Evolutionary conservation across 2,113 vertebrate genomes (phyloP), one percentile per base, ranked within the genome.

Genomic region (Lampris incognitus): DNA sequence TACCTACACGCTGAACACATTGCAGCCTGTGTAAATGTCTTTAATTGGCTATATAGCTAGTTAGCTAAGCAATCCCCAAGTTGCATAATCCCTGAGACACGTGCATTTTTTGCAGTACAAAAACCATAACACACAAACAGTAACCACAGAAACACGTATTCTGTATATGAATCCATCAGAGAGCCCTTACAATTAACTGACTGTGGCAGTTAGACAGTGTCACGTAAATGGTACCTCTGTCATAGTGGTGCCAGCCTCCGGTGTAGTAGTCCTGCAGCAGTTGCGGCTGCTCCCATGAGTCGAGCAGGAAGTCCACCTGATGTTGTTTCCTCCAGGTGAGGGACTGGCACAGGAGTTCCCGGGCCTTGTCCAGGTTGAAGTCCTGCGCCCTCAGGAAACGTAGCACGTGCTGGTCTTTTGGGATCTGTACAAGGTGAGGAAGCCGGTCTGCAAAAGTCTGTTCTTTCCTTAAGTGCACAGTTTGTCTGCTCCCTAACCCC

Each of bases 171-270:
- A 24, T 24, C 24, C 24, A 24, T 24, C 24, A 24, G 24, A 24
- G 24, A 24, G 24, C 24, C 24, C 24, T 24, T 24, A 24, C 24
- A 24, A 24, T 24, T 24, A 24, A 24, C 24, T 24, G 24, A 24
- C 24, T 24, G 24, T 24, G n/a, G 13, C 1, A n/a, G 50, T 11
- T 2, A 5, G 36, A 9, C 5, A 3, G 59, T 13, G 13, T 10
- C 1, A 8, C 11, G 46, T 54, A 4, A 1, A 9, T 44, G 1
- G 62, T 89, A 97, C 97, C 98, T 96, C 93, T 96, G 92, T 98
- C 97, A 0, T 99, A 97, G 80, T 98, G 96, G 84, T 99, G 97
- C 98, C 98, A 99, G 85, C 96, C 97, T 10, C 97, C 98, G 0
- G 96, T 95, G 62, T 97, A 98, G 85, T 95, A 97, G 83, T 98